phyloP scores from a whole-genome alignment of 2,797 vertebrate species.

The Gila robusta region DNA sequence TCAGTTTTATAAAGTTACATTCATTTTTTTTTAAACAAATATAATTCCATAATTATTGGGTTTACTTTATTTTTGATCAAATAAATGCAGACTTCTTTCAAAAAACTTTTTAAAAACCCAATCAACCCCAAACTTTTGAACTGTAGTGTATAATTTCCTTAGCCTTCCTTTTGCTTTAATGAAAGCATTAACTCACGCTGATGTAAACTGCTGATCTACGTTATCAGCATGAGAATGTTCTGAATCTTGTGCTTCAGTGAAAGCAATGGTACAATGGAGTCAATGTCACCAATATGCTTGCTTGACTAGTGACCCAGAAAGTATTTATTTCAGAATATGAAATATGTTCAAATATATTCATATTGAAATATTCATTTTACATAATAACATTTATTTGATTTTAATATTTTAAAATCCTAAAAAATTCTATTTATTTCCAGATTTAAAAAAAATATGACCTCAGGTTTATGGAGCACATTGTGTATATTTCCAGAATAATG shows the following conservation, averaged over 20 bases:
- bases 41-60: background rate
- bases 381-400: background rate
- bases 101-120: background rate
- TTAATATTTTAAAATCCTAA: background rate
- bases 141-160: background rate
- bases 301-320: background rate
- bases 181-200: background rate
- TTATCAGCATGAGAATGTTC: background rate
- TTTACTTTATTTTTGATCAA: background rate
- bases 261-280: background rate
- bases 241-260: background rate
- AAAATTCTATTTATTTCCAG: background rate
- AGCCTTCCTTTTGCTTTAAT: background rate
- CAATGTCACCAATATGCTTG: background rate
- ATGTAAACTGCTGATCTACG: background rate
- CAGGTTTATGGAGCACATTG: background rate
- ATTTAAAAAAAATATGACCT: no score
- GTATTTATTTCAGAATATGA: background rate
- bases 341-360: background rate
- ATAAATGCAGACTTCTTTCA: background rate
- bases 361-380: background rate
- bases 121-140: background rate
- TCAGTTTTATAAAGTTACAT: no score
- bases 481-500: constrained; percentile 7
- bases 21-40: no score